These are phyloP conservation scores for Penelope pileata DNA, from an alignment of 2,113 vertebrate genomes.

Conservation along the genomic window DNA sequence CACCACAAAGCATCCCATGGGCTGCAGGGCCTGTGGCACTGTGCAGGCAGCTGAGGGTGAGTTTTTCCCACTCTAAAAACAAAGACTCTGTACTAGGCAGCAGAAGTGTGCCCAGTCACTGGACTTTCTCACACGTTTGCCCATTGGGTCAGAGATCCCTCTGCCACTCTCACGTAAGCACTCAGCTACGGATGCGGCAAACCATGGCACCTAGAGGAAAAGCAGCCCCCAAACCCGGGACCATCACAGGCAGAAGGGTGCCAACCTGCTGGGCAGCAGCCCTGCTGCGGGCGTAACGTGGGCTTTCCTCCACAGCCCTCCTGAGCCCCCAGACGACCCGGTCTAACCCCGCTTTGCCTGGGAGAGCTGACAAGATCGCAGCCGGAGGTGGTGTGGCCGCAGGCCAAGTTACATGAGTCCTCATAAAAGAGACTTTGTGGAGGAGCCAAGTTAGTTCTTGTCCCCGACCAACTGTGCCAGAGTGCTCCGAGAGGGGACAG, in stretches of 20 bases:
- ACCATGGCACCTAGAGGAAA: not conserved
- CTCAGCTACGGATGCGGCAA: not conserved
- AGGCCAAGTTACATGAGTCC: slow-evolving; percentile 63
- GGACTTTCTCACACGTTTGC: not conserved
- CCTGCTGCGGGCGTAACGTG: not conserved
- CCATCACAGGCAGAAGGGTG: not conserved
- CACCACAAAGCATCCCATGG: not conserved
- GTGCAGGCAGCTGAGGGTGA: not conserved
- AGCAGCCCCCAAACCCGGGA: not conserved
- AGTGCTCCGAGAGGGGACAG: slow-evolving; percentile 15
- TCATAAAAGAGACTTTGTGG: slow-evolving; percentile 72
- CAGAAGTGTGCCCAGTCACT: not conserved
- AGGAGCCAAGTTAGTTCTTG: slow-evolving; percentile 60
- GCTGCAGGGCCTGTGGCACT: not conserved
- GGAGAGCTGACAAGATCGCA: slow-evolving; percentile 62
- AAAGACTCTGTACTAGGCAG: not conserved
- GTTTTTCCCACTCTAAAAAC: not conserved
- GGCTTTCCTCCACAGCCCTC: not conserved
- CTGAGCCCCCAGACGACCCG: slow-evolving; percentile 11
- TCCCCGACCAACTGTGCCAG: slow-evolving; percentile 46
- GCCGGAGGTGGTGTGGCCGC: slow-evolving; percentile 52
- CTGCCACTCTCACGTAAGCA: not conserved
- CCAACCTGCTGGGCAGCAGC: not conserved
- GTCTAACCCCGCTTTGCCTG: slow-evolving; percentile 36
- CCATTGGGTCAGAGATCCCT: not conserved